Base-by-base conservation (phyloP, 2,113 vertebrate species). In the Pimephales promelas region DNA sequence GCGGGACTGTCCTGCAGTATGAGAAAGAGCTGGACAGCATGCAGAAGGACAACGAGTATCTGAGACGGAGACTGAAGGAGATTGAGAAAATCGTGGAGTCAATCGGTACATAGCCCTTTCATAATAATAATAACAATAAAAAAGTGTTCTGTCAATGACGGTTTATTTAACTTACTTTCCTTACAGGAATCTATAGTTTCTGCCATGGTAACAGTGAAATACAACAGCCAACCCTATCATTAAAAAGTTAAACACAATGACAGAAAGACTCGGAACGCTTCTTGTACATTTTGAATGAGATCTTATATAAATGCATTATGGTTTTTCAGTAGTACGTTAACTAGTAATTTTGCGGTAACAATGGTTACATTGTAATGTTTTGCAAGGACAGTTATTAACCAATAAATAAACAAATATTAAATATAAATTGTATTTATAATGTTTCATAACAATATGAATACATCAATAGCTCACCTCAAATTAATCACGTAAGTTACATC, bases 1-100 rank as follows among this genome's bases (percentile, higher is more conserved):
- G 84, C 49, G 81, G 70, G 26, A 85, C 86, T 16, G 76, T 87
- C 61, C 64, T 79, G 71, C 81, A 87, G 82, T 88, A 84, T n/a
- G 84, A 88, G 13, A 49, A 74, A 59, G 84, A 88, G 79, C 80
- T 83, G 28, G 49, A 80, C 24, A 74, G 57, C 24, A 45, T 71
- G 31, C 82, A 80, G 20, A 84, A 80, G 36, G 84, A 88, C 66
- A 88, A 88, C 56, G 45, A 88, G 59, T 54, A 77, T 3, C 59
- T 88, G 9, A 86, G 74, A 82, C 56, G 84, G 16, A 84, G 70
- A 34, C 45, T 88, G 5, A 59, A 75, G 40, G 85, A 89, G 84
- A 34, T 83, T 54, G 85, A 73, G 45, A 36, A 76, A 36, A 28
- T 76, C 72, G 14, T 80, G n/a, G 47, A 52, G 43, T 28, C 57